Conservation (phyloP, 2,888 invertebrate species). For the Diadromus collaris region DNA sequence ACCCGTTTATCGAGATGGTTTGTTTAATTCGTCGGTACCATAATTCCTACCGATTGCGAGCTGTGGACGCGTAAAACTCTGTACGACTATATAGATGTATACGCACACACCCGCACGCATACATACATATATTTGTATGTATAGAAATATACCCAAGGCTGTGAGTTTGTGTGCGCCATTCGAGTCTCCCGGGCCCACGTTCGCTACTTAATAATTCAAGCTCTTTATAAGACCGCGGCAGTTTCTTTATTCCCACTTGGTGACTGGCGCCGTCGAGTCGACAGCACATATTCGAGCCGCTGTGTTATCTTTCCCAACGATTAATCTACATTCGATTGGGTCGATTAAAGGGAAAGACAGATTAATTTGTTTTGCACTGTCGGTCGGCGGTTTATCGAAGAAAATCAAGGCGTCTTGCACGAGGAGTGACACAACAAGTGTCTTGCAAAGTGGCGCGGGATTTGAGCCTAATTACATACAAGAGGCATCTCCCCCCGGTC, state of each 20-base stretch:
- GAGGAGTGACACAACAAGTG: constrained; percentile 16
- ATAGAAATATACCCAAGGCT: not conserved
- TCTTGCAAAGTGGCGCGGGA: constrained; percentile 26
- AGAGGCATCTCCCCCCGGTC: not conserved
- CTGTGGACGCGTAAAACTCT: constrained; percentile 36
- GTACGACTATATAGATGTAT: constrained; percentile 7
- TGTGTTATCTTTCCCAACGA: constrained; percentile 9
- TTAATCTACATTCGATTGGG: constrained; percentile 15
- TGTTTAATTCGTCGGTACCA: constrained; percentile 55
- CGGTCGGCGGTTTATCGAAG: constrained; percentile 11
- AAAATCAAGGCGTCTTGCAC: constrained; percentile 17
- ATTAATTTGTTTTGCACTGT: constrained; percentile 39
- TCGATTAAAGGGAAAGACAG: constrained; percentile 17
- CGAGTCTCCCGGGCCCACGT: constrained; percentile 50
- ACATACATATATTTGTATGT: not conserved
- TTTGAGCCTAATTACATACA: constrained; percentile 25
- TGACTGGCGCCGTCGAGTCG: constrained; percentile 56
- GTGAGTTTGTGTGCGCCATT: constrained; percentile 1
- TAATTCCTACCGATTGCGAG: constrained; percentile 49
- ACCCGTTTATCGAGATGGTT: constrained; percentile 67
- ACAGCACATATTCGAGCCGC: constrained; percentile 15
- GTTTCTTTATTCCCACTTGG: constrained; percentile 49
- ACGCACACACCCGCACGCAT: not conserved
- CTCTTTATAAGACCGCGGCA: constrained; percentile 59
- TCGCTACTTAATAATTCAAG: constrained; percentile 60